Evolutionary conservation across 2,888 invertebrate species (phyloP).

Genomic region (Hipparchia semele): DNA sequence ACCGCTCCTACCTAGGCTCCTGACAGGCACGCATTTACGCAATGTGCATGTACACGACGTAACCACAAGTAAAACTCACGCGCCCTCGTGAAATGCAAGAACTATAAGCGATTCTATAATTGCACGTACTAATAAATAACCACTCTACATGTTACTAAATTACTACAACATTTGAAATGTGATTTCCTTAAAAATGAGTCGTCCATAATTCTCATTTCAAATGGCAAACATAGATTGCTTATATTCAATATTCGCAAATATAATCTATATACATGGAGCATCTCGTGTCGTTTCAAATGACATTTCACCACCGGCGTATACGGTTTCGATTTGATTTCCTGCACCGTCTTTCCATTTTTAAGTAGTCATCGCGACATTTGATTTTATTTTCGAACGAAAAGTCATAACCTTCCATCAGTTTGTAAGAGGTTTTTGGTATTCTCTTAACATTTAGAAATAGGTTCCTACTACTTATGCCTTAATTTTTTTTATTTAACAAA

Average conservation of each 20-base stretch:
- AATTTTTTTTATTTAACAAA: neutral
- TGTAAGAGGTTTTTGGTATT: constrained; percentile 10
- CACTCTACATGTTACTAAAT: too few species aligned
- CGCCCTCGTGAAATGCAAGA: too few species aligned
- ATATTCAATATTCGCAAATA: constrained; percentile 29
- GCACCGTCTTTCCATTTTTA: constrained; percentile 67
- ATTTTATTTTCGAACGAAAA: constrained; percentile 50
- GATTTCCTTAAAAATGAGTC: constrained; percentile 3
- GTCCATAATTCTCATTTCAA: constrained; percentile 19
- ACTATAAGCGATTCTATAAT: too few species aligned
- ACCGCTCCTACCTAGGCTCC: too few species aligned
- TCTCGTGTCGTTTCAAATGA: constrained; percentile 52
- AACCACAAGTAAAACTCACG: too few species aligned
- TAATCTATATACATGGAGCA: constrained; percentile 33
- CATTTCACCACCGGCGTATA: constrained; percentile 61
- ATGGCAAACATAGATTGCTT: constrained; percentile 18
- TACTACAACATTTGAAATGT: constrained; percentile 1
- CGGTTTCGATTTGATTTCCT: constrained; percentile 72
- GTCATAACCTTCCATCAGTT: constrained; percentile 1
- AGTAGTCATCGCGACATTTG: constrained; percentile 70
- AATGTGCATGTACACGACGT: too few species aligned
- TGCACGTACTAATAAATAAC: too few species aligned
- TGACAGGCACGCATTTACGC: too few species aligned
- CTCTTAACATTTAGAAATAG: constrained; percentile 1
- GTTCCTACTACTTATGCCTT: neutral